Base-by-base conservation (phyloP, 1,140 invertebrate genomes). In the Pseudomyrmex flavicornis region DNA sequence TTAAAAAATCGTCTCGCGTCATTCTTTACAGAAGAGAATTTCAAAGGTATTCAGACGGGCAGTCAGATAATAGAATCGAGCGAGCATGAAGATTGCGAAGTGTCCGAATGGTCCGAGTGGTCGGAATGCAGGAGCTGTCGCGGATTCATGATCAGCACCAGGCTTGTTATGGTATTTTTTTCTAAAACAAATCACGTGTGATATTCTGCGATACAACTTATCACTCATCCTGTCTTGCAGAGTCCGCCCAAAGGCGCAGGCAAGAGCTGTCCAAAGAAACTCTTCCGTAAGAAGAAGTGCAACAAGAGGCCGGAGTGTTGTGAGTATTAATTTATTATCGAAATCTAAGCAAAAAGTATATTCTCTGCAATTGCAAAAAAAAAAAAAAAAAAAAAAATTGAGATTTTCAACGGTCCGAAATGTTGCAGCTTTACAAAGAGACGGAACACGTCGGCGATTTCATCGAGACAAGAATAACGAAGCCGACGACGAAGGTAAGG, bases 41-140 rank as follows among this genome's bases (percentile, higher is more conserved):
- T 93, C 80, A 92, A 91, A 54, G 93, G 91, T 4, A 89, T 94
- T 44, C 77, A 92, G 87, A 65, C 91, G 0, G 91, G 90, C 59
- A 94, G 90, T 84, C 93, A 93, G 73, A 80, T 93, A 17, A 73
- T 91, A 5, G 90, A 92, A 72, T 84, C 88, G 0, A 84, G 75
- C 9, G 89, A 89, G 56, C 73, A 87, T 69, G 85, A 84, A 2
- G 94, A 96, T 79, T 97, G 97, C 85, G 89, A 95, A 68, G 92
- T 96, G 9, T 95, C 95, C 1, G 93, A 95, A 9, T 97, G 97
- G 97, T 92, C 93, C 44, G 89, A 94, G 7, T 96, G 96, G 94
- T 93, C 95, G 17, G 90, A 93, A 0, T 97, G 97, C 89, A 94
- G 94, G n/a, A 95, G 94, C 52, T 97, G 97, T 88, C 95, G 95